Conservation (phyloP, 1,140 invertebrate genomes). For the Atta texana region DNA sequence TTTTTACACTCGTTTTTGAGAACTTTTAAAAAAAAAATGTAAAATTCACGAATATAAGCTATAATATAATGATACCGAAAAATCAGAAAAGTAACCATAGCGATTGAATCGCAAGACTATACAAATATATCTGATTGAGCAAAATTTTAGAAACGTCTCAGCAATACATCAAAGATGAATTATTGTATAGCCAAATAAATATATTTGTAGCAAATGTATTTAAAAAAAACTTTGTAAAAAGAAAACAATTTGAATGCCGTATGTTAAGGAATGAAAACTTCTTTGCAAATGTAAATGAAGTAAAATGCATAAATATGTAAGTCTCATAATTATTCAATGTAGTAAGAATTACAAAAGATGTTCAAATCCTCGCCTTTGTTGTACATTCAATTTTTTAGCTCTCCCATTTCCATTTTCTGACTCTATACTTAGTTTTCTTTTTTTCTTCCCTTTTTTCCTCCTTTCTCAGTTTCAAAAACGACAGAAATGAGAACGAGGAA, state of each 20-base stretch:
- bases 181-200: background rate
- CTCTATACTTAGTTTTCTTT: background rate
- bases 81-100: background rate
- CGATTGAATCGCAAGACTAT: background rate
- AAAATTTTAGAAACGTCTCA: slow-evolving; percentile 10
- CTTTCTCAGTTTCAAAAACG: slow-evolving; percentile 31
- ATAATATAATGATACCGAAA: background rate
- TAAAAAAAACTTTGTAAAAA: background rate
- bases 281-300: background rate
- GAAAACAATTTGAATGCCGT: background rate
- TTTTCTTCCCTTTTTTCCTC: background rate
- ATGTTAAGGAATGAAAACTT: slow-evolving; percentile 11
- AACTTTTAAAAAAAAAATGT: background rate
- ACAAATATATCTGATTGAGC: background rate
- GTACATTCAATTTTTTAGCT: slow-evolving; percentile 20
- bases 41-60: background rate
- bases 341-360: slow-evolving; percentile 8
- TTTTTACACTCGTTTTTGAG: background rate
- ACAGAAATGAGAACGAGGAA: background rate
- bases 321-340: slow-evolving; percentile 21
- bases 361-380: background rate
- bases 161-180: background rate
- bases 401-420: slow-evolving; percentile 31
- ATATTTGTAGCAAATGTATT: background rate
- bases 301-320: slow-evolving; percentile 42